phyloP scores from a whole-genome alignment of 2,888 invertebrate species.

The Sepiola atlantica region DNA sequence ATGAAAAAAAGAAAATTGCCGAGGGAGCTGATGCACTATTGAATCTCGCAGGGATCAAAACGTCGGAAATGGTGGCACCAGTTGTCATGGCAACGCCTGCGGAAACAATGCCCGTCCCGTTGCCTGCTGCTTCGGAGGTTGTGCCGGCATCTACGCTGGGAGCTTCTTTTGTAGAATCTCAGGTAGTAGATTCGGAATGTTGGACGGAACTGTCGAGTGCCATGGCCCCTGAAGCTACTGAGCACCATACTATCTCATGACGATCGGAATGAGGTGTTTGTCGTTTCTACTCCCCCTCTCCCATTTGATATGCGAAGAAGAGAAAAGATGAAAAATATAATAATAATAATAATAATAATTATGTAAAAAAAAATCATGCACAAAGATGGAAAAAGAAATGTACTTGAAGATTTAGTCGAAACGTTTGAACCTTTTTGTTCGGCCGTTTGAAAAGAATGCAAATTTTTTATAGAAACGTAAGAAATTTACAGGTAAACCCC shows the following conservation, averaged over 20 bases:
- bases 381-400: background rate
- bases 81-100: background rate
- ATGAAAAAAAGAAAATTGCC: slow-evolving; percentile 80
- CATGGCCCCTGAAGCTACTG: background rate
- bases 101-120: background rate
- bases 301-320: background rate
- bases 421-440: background rate
- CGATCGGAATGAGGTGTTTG: background rate
- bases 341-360: background rate
- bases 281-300: background rate
- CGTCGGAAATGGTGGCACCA: slow-evolving; percentile 32
- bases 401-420: background rate
- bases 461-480: background rate
- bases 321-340: background rate
- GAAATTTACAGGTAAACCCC: background rate
- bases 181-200: background rate
- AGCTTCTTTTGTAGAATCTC: background rate
- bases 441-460: background rate
- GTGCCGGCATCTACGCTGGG: background rate
- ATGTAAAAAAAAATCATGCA: background rate
- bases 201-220: background rate
- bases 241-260: slow-evolving; percentile 25
- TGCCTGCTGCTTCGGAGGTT: background rate
- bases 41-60: slow-evolving; percentile 82
- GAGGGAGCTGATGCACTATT: slow-evolving; percentile 87